These are phyloP conservation scores for Beroe forskalii DNA, from an alignment of 37 sponge, comb jelly and placozoan genomes.

Conservation along the genomic window DNA sequence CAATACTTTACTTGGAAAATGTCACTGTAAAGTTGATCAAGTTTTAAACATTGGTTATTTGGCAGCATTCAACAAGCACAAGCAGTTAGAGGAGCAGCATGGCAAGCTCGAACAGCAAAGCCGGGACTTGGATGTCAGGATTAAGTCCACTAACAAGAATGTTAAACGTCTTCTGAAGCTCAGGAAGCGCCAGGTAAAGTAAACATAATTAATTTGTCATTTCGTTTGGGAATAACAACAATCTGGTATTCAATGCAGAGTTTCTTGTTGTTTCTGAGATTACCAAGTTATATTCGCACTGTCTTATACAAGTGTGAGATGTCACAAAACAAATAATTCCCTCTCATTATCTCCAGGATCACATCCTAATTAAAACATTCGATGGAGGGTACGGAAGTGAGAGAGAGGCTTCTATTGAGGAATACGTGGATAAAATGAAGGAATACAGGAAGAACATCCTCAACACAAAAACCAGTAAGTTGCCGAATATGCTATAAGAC, in stretches of 20 bases:
- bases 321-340: too few relatives aligned
- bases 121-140: not conserved
- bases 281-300: too few relatives aligned
- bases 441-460: constrained; percentile 50
- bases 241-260: too few relatives aligned
- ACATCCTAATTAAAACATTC: constrained; percentile 52
- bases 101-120: not conserved
- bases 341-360: constrained; percentile 10
- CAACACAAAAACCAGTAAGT: too few relatives aligned
- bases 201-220: not conserved
- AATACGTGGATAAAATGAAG: constrained; percentile 58
- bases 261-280: too few relatives aligned
- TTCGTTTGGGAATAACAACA: too few relatives aligned
- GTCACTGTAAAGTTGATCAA: too few relatives aligned
- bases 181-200: constrained; percentile 19
- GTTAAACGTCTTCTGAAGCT: constrained; percentile 29
- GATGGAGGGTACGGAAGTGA: constrained; percentile 52
- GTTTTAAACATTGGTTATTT: too few relatives aligned
- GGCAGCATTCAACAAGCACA: constrained; percentile 58
- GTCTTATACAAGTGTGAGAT: too few relatives aligned
- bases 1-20: too few relatives aligned
- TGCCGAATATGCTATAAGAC: too few relatives aligned
- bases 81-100: constrained; percentile 22
- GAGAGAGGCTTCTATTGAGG: constrained; percentile 47
- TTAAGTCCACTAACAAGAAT: not conserved